phyloP scores from a whole-genome alignment of 2,888 invertebrate genomes.

The Oxyteleia sp. region DNA sequence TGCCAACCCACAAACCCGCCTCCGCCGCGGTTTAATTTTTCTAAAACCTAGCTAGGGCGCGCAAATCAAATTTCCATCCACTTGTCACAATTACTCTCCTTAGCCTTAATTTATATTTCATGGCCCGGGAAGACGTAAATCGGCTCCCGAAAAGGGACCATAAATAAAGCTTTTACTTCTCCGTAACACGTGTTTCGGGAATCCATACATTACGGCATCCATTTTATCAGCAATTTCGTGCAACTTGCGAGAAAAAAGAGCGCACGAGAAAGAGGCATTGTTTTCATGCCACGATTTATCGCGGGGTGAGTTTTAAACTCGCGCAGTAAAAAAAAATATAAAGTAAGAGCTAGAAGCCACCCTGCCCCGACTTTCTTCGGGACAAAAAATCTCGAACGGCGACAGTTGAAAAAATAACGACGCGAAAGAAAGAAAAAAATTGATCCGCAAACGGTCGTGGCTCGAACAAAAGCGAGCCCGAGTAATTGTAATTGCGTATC shows the following conservation, averaged over 20 bases:
- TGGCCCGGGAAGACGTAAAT: slow-evolving; percentile 20
- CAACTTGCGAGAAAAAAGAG: slow-evolving; percentile 37
- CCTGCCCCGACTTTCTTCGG: not conserved
- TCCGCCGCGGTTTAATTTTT: slow-evolving; percentile 60
- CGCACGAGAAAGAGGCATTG: slow-evolving; percentile 27
- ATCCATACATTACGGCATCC: slow-evolving; percentile 50
- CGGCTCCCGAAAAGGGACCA: slow-evolving; percentile 24
- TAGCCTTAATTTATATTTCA: slow-evolving; percentile 26
- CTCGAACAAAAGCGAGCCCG: slow-evolving; percentile 45
- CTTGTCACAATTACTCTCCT: not conserved
- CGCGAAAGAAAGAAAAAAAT: slow-evolving; percentile 52
- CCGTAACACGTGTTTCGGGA: slow-evolving; percentile 50
- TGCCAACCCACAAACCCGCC: too few relatives aligned
- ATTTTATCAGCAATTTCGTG: slow-evolving; percentile 61
- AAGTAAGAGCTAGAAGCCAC: too few relatives aligned
- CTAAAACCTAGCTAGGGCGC: not conserved
- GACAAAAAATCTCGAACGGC: slow-evolving; percentile 16
- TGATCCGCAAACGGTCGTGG: slow-evolving; percentile 40
- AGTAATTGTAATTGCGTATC: slow-evolving; percentile 69
- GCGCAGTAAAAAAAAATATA: slow-evolving; percentile 12
- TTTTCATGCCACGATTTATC: slow-evolving; percentile 52
- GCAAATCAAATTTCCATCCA: slow-evolving; percentile 24
- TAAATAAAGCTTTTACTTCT: slow-evolving; percentile 51
- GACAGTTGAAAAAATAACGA: slow-evolving; percentile 21
- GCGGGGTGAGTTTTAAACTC: slow-evolving; percentile 52